Evolutionary conservation across 2,113 vertebrate genomes (phyloP).

Genomic region (Pseudorhombus dupliciocellatus): DNA sequence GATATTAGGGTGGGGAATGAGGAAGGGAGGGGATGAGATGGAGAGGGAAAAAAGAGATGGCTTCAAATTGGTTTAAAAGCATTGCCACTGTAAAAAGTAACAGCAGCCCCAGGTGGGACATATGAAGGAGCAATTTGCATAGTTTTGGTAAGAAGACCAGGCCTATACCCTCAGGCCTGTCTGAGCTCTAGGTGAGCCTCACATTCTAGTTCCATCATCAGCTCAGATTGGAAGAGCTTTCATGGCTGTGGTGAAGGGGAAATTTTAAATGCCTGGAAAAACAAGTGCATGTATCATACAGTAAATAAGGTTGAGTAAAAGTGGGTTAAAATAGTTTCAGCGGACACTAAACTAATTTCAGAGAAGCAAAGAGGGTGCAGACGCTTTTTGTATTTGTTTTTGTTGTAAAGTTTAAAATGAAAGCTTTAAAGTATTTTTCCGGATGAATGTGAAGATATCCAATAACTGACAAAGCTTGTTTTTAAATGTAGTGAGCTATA

Average conservation of each 20-base stretch:
- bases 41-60: conserved; percentile 44
- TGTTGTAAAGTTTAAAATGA: conserved; percentile 2
- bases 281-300: not conserved
- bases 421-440: not conserved
- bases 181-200: not conserved
- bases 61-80: conserved; percentile 72
- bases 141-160: conserved; percentile 33
- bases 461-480: not conserved
- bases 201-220: not conserved
- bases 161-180: conserved; percentile 16
- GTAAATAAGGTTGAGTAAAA: not conserved
- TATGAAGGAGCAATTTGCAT: conserved; percentile 40
- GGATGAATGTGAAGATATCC: not conserved
- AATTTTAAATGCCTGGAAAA: not conserved
- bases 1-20: conserved; percentile 69
- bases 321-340: not conserved
- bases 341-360: not conserved
- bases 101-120: conserved; percentile 31
- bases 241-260: not conserved
- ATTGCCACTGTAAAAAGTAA: conserved; percentile 65
- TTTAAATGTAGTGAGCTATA: too few relatives aligned
- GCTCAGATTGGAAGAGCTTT: conserved; percentile 1
- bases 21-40: conserved; percentile 49
- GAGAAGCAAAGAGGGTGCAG: not conserved
- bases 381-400: not conserved